Evolutionary conservation across 2,797 vertebrate species (phyloP).

Genomic region (Anguilla marmorata): DNA sequence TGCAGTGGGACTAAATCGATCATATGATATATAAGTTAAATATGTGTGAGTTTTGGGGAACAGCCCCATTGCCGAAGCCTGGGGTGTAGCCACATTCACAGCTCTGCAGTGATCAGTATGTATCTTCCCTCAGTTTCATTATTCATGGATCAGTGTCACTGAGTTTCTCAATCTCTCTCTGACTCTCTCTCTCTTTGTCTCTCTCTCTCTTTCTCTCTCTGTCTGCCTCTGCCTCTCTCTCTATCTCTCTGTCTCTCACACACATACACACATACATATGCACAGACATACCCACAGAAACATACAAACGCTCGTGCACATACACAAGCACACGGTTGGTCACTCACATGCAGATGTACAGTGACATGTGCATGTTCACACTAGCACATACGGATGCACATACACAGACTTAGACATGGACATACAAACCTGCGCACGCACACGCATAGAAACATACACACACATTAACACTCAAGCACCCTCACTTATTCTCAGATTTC

Average conservation of each 20-base stretch:
- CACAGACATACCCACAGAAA: neutral
- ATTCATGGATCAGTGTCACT: constrained; percentile 23
- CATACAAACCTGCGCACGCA: neutral
- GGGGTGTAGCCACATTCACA: neutral
- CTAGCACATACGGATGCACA: no score
- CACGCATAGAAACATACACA: neutral
- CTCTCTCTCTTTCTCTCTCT: neutral
- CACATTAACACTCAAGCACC: constrained; percentile 8
- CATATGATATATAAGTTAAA: neutral
- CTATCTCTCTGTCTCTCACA: neutral
- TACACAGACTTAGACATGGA: neutral
- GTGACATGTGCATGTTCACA: neutral
- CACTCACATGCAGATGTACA: neutral
- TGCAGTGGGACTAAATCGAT: neutral
- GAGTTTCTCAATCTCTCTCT: neutral
- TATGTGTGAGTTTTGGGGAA: neutral
- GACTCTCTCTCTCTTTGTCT: neutral
- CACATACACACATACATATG: neutral
- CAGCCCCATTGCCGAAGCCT: neutral
- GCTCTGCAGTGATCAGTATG: neutral
- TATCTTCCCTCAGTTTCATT: neutral
- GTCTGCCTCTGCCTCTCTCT: neutral
- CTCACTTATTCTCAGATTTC: constrained; percentile 32
- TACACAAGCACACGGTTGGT: neutral
- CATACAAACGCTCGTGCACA: neutral